Base-by-base conservation (phyloP, 1,140 invertebrate genomes). In the Homarus americanus region DNA sequence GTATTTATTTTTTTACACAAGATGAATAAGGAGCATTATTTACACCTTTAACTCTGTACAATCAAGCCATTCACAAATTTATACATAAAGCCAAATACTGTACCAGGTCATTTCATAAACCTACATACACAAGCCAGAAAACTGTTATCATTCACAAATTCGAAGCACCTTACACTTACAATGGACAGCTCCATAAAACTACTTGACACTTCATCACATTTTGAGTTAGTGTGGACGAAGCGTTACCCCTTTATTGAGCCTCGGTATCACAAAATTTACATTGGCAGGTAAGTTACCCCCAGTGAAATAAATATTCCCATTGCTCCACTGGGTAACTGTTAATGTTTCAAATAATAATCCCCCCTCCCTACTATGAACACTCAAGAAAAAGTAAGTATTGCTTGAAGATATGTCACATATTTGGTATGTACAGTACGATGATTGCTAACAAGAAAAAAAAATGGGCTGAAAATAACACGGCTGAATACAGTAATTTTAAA, bases 41-140 rank as follows among this genome's bases (percentile, higher is more conserved):
- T 90, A 90, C 88, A 90, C 72, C 79, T 90, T 82, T 80, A 90
- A 90, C 88, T 90, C 88, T 90, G 88, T 90, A 90, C 88, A 90
- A 78, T 75, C 72, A 90, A 90, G 88, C 88, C 80, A 63, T 90
- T 90, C 88, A 90, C 88, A 90, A 76, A 82, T 90, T 90, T 90
- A 90, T 90, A 90, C 88, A 90, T 38, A 90, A 90, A 90, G 80
- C 88, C 88, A 90, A 90, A 83, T 73, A 83, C 53, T 80, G 86
- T 41, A 69, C 69, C 58, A 84, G 80, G 66, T 82, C 78, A 82
- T 58, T 41, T 40, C 17, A 63, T 58, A 32, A 82, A 90, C 79
- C 44, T 79, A 49, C 44, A 80, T 53, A 80, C 58, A 82, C n/a
- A 72, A 80, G 40, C 86, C 58, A 80, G 63, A 88, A 66, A 66